phyloP scores from a whole-genome alignment of 2,797 vertebrate genomes.

The Pempheris klunzingeri region DNA sequence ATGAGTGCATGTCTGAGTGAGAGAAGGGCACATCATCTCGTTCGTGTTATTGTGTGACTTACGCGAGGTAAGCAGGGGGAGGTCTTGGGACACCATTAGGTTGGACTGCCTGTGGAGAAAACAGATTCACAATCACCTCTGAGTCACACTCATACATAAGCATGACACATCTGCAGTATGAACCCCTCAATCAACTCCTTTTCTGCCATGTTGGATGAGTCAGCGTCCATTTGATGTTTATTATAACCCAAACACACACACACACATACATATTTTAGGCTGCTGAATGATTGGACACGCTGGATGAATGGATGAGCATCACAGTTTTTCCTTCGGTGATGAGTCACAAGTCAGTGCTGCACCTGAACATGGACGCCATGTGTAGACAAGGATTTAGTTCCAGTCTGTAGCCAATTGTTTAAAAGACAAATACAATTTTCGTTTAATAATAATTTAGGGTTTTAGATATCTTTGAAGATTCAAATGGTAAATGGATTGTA shows the following conservation, averaged over 20 bases:
- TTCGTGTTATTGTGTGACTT: conserved; percentile 64
- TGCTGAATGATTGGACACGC: not conserved
- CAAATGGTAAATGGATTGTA: too few species aligned
- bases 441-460: not conserved
- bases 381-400: not conserved
- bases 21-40: not conserved
- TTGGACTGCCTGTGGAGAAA: conserved; percentile 82
- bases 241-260: not conserved
- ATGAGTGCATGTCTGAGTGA: not conserved
- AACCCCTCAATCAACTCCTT: not conserved
- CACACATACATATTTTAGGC: not conserved
- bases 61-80: conserved; percentile 90
- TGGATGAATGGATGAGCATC: not conserved
- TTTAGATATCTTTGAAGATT: not conserved
- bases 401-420: not conserved
- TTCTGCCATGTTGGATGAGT: not conserved
- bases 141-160: not conserved
- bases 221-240: not conserved
- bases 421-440: not conserved
- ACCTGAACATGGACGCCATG: not conserved
- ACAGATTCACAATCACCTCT: conserved; percentile 11
- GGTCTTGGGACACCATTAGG: conserved; percentile 92
- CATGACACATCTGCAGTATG: not conserved
- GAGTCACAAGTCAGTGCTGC: not conserved
- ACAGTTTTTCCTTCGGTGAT: too few species aligned